phyloP scores from a whole-genome alignment of 2,888 invertebrate genomes.

The Geophilus truncorum region DNA sequence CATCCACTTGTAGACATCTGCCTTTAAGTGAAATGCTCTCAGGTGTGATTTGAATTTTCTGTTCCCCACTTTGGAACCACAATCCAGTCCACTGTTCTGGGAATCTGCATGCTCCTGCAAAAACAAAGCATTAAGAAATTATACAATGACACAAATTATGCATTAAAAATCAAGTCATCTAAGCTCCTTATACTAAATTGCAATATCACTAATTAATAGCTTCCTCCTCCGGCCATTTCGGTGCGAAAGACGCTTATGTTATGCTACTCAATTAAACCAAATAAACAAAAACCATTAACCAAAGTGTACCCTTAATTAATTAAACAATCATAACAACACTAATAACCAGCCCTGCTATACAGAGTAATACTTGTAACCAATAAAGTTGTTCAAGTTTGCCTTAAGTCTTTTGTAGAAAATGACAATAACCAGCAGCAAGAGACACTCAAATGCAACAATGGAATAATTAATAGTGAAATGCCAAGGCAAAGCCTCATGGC shows the following conservation, averaged over 20 bases:
- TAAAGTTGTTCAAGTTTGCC: no score
- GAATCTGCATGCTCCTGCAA: constrained; percentile 60
- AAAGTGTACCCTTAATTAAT: not conserved
- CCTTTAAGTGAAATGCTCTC: constrained; percentile 63
- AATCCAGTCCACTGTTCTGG: constrained; percentile 79
- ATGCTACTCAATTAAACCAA: no score
- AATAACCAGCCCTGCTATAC: not conserved
- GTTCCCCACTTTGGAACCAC: constrained; percentile 70
- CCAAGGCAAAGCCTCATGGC: not conserved
- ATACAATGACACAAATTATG: no score
- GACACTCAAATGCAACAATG: not conserved
- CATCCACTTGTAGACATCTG: constrained; percentile 61
- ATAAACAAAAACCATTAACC: not conserved
- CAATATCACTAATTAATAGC: no score
- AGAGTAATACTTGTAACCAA: no score
- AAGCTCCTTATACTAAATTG: no score
- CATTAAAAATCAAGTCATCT: no score
- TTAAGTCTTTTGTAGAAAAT: no score
- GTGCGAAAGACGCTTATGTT: no score
- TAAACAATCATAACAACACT: not conserved
- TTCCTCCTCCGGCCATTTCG: no score
- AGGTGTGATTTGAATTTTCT: constrained; percentile 69
- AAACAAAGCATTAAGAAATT: not conserved
- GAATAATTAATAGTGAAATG: not conserved
- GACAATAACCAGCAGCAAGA: not conserved